A percentile compares a stretch with the other conserved stretches of the same genome.
Evolutionary conservation across 2,888 invertebrate genomes (phyloP).

Genomic region (Xestia xanthographa): DNA sequence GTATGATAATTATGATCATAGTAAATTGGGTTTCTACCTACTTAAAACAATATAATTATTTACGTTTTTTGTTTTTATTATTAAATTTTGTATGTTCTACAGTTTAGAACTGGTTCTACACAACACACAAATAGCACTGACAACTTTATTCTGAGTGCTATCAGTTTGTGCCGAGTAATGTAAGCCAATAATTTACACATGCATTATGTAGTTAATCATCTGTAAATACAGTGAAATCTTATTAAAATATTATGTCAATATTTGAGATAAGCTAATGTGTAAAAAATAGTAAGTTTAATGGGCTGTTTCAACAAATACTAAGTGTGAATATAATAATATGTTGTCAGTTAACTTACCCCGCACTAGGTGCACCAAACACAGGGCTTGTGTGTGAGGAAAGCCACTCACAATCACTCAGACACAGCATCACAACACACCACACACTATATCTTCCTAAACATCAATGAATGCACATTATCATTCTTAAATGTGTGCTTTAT

Average conservation of each 20-base stretch:
- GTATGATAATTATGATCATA: neutral
- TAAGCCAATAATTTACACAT: slow-evolving; percentile 27
- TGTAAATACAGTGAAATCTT: slow-evolving; percentile 52
- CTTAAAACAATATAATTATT: neutral
- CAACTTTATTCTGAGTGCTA: neutral
- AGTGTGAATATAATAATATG: slow-evolving; percentile 22
- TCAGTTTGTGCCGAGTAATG: slow-evolving; percentile 35
- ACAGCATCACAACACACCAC: slow-evolving; percentile 44
- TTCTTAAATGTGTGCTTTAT: neutral
- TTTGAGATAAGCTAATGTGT: slow-evolving; percentile 54
- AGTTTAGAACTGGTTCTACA: neutral
- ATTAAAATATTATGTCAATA: slow-evolving; percentile 61
- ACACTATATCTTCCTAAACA: slow-evolving; percentile 23
- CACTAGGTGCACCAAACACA: slow-evolving; percentile 5
- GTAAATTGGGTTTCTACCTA: neutral
- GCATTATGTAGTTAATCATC: slow-evolving; percentile 45
- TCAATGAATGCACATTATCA: slow-evolving; percentile 18
- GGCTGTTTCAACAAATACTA: slow-evolving; percentile 51
- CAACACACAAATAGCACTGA: neutral
- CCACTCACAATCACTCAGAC: slow-evolving; percentile 37
- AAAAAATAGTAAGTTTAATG: slow-evolving; percentile 49
- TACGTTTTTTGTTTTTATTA: neutral
- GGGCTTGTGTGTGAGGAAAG: slow-evolving; percentile 7
- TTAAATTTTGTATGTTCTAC: neutral
- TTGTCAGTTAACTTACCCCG: slow-evolving; percentile 48